phyloP scores from a whole-genome alignment of 2,888 invertebrate genomes.

The Eupelmus urozonus region DNA sequence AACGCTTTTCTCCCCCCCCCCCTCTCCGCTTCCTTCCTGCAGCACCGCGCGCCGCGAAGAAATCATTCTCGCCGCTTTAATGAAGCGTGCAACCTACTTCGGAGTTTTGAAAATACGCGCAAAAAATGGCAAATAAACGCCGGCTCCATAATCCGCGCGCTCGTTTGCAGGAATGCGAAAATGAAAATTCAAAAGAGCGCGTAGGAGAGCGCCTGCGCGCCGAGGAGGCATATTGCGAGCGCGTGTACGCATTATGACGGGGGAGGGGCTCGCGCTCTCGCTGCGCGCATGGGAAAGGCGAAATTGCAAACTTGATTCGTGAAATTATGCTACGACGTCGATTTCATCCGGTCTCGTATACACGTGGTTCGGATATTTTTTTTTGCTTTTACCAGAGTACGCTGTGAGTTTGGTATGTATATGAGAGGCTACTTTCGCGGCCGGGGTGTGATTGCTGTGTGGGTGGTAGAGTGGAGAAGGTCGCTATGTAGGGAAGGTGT shows the following conservation, averaged over 20 bases:
- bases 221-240: not conserved
- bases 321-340: conserved; percentile 30
- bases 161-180: conserved; percentile 15
- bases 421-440: too few species aligned
- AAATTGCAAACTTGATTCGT: conserved; percentile 24
- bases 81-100: conserved; percentile 36
- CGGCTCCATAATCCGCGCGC: too few species aligned
- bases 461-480: too few species aligned
- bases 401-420: not conserved
- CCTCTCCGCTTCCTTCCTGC: too few species aligned
- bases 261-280: not conserved
- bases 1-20: too few species aligned
- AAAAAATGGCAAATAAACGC: not conserved
- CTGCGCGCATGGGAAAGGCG: conserved; percentile 7
- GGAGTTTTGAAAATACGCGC: not conserved
- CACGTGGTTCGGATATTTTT: conserved; percentile 24
- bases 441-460: too few species aligned
- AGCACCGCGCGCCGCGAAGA: too few species aligned
- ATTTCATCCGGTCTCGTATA: conserved; percentile 30
- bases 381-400: not conserved
- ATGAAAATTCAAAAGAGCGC: conserved; percentile 33
- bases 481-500: not conserved
- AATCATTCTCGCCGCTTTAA: not conserved
- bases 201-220: not conserved
- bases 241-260: not conserved